Base-by-base conservation (phyloP, 2,888 invertebrate species). In the Blastobasis adustella region DNA sequence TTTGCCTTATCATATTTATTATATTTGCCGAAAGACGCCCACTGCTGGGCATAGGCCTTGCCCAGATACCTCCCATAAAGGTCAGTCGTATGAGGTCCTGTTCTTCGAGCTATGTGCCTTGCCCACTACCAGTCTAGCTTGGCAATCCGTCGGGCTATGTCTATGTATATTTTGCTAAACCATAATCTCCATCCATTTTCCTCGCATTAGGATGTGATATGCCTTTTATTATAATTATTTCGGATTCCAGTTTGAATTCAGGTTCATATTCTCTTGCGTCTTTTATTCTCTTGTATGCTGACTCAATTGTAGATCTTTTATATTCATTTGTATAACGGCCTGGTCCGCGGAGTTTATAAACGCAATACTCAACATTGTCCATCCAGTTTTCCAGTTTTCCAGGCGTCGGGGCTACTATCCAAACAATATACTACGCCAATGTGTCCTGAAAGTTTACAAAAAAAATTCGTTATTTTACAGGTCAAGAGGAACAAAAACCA, bases 361-460 rank as follows among this genome's bases (percentile, higher is more conserved):
- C 50, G 46, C 62, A 67, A 37, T 54, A 50, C 10, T 71, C 58
- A 0, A 71, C 51, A 54, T 75, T 76, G 4, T 62, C 55, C 1
- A 57, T 9, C 68, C 71, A 76, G 6, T 58, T 47, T 4, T 58
- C 52, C 0, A 49, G 50, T n/a, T n/a, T n/a, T n/a, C n/a, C 76
- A 54, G 46, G 64, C 67, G 54, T 74, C 76, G 10, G 79, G 77
- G 55, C 79, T 79, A 55, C 76, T 73, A 49, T 77, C 76, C 54
- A 78, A 61, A 54, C 78, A 78, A 49, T 64, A 73, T 0, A 79
- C 66, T n/a, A 66, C 56, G 42, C 79, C 79, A 45, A 61, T 52
- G 41, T 66, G 61, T 55, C 79, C 78, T 79, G 67, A 6, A 67
- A 70, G 58, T 23, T 23, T 23, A 23, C 23, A 23, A 23, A 1